Base-by-base conservation (phyloP, 2,888 invertebrate genomes). In the Maniola hyperantus region DNA sequence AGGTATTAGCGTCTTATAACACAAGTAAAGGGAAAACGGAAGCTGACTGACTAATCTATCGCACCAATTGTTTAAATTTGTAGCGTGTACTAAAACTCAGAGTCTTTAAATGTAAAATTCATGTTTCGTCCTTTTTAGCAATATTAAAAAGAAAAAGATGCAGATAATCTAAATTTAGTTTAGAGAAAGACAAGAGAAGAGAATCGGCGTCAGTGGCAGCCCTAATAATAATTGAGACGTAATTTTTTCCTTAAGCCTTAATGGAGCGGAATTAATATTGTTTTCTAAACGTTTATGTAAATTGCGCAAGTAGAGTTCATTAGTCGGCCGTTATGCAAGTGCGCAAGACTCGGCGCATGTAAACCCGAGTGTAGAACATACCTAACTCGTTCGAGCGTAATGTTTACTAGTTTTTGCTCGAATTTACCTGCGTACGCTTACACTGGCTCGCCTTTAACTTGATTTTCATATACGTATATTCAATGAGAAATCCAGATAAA, bases 151-250 rank as follows among this genome's bases (percentile, higher is more conserved):
- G n/a, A n/a, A n/a, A n/a, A n/a, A n/a, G n/a, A n/a, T n/a, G n/a
- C n/a, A n/a, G n/a, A n/a, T n/a, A n/a, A n/a, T n/a, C n/a, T n/a
- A n/a, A n/a, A n/a, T n/a, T n/a, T n/a, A n/a, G n/a, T n/a, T n/a
- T n/a, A n/a, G n/a, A n/a, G n/a, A n/a, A n/a, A n/a, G n/a, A n/a
- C n/a, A n/a, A n/a, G n/a, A n/a, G n/a, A n/a, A n/a, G n/a, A n/a
- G n/a, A n/a, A n/a, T n/a, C n/a, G n/a, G n/a, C n/a, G n/a, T n/a
- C 11, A 10, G 39, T 65, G 54, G 53, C 62, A 33, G 36, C 53
- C 59, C 59, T 63, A 73, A 72, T 70, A 69, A 75, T 77, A 79
- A 83, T 81, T 79, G 76, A 83, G 76, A 79, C 71, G 73, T 80
- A 74, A 69, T 74, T 72, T 76, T 72, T 73, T 68, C 46, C 39